Conservation (phyloP, 2,888 invertebrate genomes). For the Drosophila niveifrons region DNA sequence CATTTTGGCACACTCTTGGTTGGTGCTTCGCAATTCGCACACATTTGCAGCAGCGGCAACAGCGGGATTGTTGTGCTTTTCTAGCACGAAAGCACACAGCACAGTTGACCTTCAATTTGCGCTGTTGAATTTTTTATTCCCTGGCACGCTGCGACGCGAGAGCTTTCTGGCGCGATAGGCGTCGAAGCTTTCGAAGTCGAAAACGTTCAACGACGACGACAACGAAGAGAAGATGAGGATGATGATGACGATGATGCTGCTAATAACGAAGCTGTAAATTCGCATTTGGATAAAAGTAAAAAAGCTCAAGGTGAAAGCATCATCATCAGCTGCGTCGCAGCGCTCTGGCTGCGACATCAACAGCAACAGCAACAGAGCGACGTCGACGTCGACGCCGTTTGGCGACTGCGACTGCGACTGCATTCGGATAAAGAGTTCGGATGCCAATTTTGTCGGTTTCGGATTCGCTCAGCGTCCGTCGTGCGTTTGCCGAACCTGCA, state of each 20-base stretch:
- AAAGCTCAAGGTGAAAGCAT: slow-evolving; percentile 78
- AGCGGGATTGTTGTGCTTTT: slow-evolving; percentile 54
- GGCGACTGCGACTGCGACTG: slow-evolving; percentile 40
- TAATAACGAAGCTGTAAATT: slow-evolving; percentile 31
- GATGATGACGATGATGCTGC: slow-evolving; percentile 5
- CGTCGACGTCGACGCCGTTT: slow-evolving; percentile 19
- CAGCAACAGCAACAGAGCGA: slow-evolving; percentile 22
- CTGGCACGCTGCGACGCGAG: slow-evolving; percentile 35
- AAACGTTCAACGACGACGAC: slow-evolving; percentile 10
- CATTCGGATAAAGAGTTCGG: slow-evolving; percentile 63
- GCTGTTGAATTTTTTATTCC: slow-evolving; percentile 4
- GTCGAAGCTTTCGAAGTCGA: slow-evolving; percentile 61
- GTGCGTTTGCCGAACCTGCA: slow-evolving; percentile 59
- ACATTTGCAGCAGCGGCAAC: slow-evolving; percentile 10
- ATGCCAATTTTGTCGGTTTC: slow-evolving; percentile 47
- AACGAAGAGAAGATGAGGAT: background rate
- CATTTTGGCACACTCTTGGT: slow-evolving; percentile 46
- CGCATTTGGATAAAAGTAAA: slow-evolving; percentile 47
- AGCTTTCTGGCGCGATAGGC: slow-evolving; percentile 48
- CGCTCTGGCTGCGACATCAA: slow-evolving; percentile 1
- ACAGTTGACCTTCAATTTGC: slow-evolving; percentile 49
- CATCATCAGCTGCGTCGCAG: slow-evolving; percentile 31
- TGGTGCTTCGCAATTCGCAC: background rate
- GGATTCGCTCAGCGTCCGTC: slow-evolving; percentile 62
- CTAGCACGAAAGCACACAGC: slow-evolving; percentile 21